Conservation (phyloP, 2,113 vertebrate genomes). For the Heliornis fulica region DNA sequence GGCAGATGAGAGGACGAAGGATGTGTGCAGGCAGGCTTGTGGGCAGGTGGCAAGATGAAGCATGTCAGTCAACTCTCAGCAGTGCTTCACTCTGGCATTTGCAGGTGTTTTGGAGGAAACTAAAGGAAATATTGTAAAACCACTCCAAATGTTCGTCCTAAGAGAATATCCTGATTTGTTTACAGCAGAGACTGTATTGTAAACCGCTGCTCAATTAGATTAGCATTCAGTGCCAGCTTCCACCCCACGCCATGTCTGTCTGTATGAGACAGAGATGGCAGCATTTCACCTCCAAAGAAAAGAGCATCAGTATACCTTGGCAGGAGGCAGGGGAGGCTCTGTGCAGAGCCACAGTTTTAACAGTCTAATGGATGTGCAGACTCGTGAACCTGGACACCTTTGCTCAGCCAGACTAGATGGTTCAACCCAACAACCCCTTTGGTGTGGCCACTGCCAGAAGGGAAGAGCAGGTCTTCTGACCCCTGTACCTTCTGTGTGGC, state of each 20-base stretch:
- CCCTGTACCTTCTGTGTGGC: not conserved
- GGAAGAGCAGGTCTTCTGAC: not conserved
- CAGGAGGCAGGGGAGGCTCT: not conserved
- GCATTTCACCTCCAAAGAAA: not conserved
- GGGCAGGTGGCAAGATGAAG: not conserved
- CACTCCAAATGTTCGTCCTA: not conserved
- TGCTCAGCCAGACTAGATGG: not conserved
- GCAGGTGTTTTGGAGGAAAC: not conserved
- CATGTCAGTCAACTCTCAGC: not conserved
- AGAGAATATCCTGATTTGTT: constrained; percentile 11
- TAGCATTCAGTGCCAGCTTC: not conserved
- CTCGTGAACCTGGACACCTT: not conserved
- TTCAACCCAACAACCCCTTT: not conserved
- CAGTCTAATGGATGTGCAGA: not conserved
- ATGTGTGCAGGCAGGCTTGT: not conserved
- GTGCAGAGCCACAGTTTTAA: not conserved
- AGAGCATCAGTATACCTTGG: constrained; percentile 15
- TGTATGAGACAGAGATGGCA: not conserved
- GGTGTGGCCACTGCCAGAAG: not conserved
- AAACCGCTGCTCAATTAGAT: not conserved
- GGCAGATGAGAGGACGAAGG: not conserved
- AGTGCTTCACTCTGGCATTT: not conserved
- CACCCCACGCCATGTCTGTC: not conserved
- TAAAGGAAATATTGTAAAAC: not conserved
- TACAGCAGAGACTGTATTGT: not conserved